Base-by-base conservation (phyloP, 2,888 invertebrate genomes). In the Copidosoma aretas region DNA sequence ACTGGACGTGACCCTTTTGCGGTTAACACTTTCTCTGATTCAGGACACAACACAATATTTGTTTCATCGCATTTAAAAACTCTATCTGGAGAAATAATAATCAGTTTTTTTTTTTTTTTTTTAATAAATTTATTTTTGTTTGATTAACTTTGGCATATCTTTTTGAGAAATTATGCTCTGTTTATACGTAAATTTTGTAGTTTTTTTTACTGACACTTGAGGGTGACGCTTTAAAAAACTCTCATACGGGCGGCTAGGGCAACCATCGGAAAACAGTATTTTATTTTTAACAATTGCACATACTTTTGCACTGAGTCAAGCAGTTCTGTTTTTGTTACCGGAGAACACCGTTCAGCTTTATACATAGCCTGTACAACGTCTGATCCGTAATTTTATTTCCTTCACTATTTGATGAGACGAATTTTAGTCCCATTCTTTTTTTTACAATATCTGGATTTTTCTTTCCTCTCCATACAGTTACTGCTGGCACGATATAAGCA, bases 251-350 rank as follows among this genome's bases (percentile, higher is more conserved):
- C 54, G 25, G 4, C 49, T 12, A 22, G 66, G 66, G 15, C 25
- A 10, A 1, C 41, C 53, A n/a, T 54, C 19, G 22, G 14, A 43
- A 56, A 66, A 60, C 3, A 22, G 32, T 12, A 15, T 66, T 32
- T 17, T 51, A 21, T 56, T 8, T 21, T 21, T n/a, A 54, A n/a
- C 15, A 14, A 32, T 24, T 10, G 24, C 4, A 60, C 46, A 60
- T 64, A 60, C 8, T 1, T 3, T 58, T 65, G 49, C 3, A 69
- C 61, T 21, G 57, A 10, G 21, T 69, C 57, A 10, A 69, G 24
- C 19, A 68, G 53, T 25, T 68, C 59, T 10, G 0, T 21, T 63
- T 68, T 68, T 10, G 63, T 58, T 1, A 54, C 68, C 21, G 59
- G 63, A 25, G 1, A 41, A 10, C 68, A 41, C 19, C 15, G 22